Evolutionary conservation across 2,888 invertebrate genomes (phyloP), one percentile per base, ranked within the genome.

Genomic region (Trilocha varians): DNA sequence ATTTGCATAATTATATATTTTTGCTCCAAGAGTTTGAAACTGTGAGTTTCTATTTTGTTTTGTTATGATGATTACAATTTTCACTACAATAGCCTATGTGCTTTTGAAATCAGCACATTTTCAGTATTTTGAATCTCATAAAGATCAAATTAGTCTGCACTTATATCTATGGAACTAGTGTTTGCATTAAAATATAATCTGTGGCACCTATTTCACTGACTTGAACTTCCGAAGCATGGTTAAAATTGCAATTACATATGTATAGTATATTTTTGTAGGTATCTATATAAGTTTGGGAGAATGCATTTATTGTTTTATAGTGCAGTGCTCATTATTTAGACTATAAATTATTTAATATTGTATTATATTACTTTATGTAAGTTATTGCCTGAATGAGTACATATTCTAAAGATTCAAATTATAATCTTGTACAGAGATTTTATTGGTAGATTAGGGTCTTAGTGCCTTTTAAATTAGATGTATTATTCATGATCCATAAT

Each of bases 391-490:
- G 25, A n/a, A 43, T 41, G 35, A 38, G 43, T 42, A 45, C 47
- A 25, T 25, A 25, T 25, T 25, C 11, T 25, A 11, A 2, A 25
- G n/a, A 25, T 60, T 55, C 53, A 62, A 61, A 64, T 60, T 58
- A 63, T 56, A 58, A 56, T 60, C 54, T 50, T 72, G 72, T 78
- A 82, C 73, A 82, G 73, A 82, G 70, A 78, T 68, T 72, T 55
- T 77, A 78, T 75, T 44, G 11, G 75, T 83, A 82, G 78, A 65
- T 66, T 82, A 80, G 77, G 75, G 77, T 78, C 70, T 69, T 82
- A 83, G 83, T 83, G 83, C 83, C 83, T 84, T 84, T 69, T 67
- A n/a, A 64, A 62, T 69, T 75, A 78, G 73, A 61, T 64, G 73
- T 80, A 74, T 72, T 73, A 25, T 18, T 25, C 8, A 25, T 25